Evolutionary conservation across 2,888 invertebrate genomes (phyloP).

Genomic region (Monoplex corrugatus): DNA sequence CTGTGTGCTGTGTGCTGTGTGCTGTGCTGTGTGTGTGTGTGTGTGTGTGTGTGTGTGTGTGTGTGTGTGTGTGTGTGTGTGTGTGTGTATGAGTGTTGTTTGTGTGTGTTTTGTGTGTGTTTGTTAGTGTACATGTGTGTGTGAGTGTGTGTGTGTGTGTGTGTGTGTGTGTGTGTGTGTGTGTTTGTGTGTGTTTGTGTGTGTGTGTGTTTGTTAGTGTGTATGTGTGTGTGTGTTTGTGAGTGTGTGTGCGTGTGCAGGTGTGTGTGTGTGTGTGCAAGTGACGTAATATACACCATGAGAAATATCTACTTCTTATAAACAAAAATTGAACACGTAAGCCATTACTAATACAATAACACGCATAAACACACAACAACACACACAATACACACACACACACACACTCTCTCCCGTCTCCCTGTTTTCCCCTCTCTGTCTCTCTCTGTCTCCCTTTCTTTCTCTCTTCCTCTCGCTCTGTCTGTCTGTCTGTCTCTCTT

Average conservation of each 20-base stretch:
- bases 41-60: slow-evolving; percentile 21
- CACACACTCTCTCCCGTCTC: neutral
- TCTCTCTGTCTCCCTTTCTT: slow-evolving; percentile 16
- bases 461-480: slow-evolving; percentile 26
- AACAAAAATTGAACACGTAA: neutral
- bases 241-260: slow-evolving; percentile 27
- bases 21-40: too few species aligned
- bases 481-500: slow-evolving; percentile 30
- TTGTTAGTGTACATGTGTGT: neutral
- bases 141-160: neutral
- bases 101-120: neutral
- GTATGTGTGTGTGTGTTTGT: slow-evolving; percentile 32
- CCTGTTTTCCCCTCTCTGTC: slow-evolving; percentile 18
- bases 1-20: too few species aligned
- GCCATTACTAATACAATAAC: neutral
- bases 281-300: too few species aligned
- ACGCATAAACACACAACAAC: neutral
- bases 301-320: too few species aligned
- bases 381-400: neutral
- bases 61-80: neutral
- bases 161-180: slow-evolving; percentile 7
- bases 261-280: slow-evolving; percentile 11
- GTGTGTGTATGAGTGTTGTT: neutral
- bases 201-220: slow-evolving; percentile 35
- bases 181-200: slow-evolving; percentile 27